Percentiles rank a stretch among this genome's conserved stretches.
phyloP scores from a whole-genome alignment of 2,888 invertebrate species.

The Liposcelis brunnea region DNA sequence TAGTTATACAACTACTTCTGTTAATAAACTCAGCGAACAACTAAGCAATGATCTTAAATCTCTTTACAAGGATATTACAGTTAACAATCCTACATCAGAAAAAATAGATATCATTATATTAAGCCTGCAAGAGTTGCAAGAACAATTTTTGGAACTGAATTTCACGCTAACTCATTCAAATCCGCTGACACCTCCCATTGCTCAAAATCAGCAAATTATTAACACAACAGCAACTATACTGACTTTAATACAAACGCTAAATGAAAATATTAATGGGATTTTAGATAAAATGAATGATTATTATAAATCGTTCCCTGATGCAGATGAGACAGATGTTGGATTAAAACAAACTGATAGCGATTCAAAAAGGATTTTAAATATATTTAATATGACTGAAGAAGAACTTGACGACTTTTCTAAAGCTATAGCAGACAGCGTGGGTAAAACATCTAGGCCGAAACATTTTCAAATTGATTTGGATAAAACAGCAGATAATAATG shows the following conservation, averaged over 20 bases:
- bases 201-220: not conserved
- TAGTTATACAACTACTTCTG: constrained; percentile 16
- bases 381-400: constrained; percentile 6
- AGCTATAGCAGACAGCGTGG: too few species aligned
- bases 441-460: too few species aligned
- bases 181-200: not conserved
- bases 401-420: not conserved
- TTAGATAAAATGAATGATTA: constrained; percentile 5
- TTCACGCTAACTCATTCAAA: not conserved
- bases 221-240: constrained; percentile 6
- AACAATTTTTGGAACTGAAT: constrained; percentile 15
- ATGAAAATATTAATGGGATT: constrained; percentile 4
- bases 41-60: constrained; percentile 20
- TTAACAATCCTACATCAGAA: constrained; percentile 12
- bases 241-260: not conserved
- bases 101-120: constrained; percentile 16
- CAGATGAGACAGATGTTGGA: too few species aligned
- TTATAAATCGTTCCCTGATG: not conserved
- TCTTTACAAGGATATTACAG: constrained; percentile 18
- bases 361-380: constrained; percentile 1
- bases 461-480: too few species aligned
- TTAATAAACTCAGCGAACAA: constrained; percentile 22
- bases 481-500: too few species aligned
- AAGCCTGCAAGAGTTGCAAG: constrained; percentile 17
- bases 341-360: not conserved